Evolutionary conservation across 2,113 vertebrate genomes (phyloP).

Genomic region (Cranoglanis bouderius): DNA sequence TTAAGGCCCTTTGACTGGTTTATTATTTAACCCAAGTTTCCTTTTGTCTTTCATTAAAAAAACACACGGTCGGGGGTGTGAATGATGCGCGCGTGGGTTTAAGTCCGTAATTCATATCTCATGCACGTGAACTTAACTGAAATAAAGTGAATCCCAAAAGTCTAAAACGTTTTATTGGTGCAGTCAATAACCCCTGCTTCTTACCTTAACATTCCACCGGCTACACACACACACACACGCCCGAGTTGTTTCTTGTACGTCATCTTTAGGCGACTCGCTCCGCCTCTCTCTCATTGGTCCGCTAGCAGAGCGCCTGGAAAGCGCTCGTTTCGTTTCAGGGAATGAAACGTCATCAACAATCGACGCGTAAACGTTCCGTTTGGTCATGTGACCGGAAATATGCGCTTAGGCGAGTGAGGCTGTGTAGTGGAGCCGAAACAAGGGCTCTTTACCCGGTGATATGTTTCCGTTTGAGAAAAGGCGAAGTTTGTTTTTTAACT

Average conservation of each 20-base stretch:
- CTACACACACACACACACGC: conserved; percentile 42
- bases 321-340: no score
- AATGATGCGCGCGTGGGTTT: not conserved
- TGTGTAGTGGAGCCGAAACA: no score
- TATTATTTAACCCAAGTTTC: not conserved
- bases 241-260: conserved; percentile 41
- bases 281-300: conserved; percentile 61
- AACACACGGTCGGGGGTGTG: not conserved
- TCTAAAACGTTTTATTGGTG: not conserved
- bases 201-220: conserved; percentile 68
- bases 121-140: not conserved
- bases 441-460: not conserved
- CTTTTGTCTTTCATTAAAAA: not conserved
- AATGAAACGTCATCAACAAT: not conserved
- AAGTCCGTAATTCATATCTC: not conserved
- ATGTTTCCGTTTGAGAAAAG: no score
- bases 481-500: not conserved
- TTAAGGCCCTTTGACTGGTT: not conserved
- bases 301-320: not conserved
- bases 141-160: not conserved
- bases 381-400: not conserved
- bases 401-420: accelerated
- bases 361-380: not conserved
- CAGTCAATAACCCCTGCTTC: not conserved
- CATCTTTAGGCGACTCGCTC: conserved; percentile 58